phyloP scores from a whole-genome alignment of 2,113 vertebrate genomes.

The Nycticorax nycticorax region DNA sequence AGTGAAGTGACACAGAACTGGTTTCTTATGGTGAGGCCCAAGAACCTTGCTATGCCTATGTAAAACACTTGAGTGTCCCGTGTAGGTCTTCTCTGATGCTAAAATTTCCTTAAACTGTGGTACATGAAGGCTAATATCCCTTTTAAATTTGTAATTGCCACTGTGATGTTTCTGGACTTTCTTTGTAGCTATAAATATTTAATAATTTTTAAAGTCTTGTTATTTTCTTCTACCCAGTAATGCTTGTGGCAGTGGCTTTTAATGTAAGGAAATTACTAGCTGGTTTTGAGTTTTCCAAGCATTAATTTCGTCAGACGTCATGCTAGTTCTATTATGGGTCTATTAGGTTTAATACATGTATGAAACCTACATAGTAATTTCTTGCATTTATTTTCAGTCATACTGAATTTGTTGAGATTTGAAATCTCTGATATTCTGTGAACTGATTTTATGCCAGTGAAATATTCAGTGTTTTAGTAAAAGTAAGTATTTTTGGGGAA shows the following conservation, averaged over 20 bases:
- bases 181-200: not conserved
- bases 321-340: not conserved
- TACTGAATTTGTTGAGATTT: not conserved
- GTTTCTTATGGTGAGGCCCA: not conserved
- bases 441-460: not conserved
- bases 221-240: not conserved
- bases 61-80: not conserved
- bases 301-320: not conserved
- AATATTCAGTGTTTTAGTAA: not conserved
- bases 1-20: not conserved
- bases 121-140: not conserved
- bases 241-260: not conserved
- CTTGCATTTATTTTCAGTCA: not conserved
- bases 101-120: not conserved
- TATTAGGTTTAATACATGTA: not conserved
- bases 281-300: not conserved
- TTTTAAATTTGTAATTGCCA: not conserved
- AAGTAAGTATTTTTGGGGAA: not conserved
- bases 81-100: not conserved
- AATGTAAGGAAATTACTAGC: not conserved
- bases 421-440: not conserved
- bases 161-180: not conserved
- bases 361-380: not conserved
- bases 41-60: not conserved
- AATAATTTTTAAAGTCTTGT: not conserved